Evolutionary conservation across 2,888 invertebrate genomes (phyloP), one percentile per base, ranked within the genome.

Genomic region (Acronicta leporina): DNA sequence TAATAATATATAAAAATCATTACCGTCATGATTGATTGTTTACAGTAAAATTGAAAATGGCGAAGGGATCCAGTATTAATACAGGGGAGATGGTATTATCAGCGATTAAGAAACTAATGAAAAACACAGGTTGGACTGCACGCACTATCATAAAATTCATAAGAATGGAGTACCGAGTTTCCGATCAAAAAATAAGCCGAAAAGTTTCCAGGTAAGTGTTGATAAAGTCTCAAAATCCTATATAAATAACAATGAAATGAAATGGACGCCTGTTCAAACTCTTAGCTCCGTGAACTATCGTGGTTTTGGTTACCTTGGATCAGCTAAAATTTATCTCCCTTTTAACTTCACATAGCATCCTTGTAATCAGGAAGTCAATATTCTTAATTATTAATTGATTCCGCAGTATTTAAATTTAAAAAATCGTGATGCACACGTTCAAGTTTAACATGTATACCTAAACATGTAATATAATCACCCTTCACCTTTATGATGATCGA

Each of bases 81-180:
- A 86, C 85, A 5, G 84, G 87, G 4, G 83, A 87, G 67, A 75
- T 90, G 10, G 89, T 90, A 10, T 49, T 90, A 49, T 77, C 86
- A 6, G 88, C 90, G 3, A 76, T 91, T n/a, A 87, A 85, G 58
- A 90, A 88, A 66, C 64, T 91, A 14, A 88, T 78, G 79, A 85
- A 73, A 58, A 90, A 90, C 59, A 90, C 91, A 0, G 89, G 88
- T 5, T 91, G 90, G 91, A 87, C 89, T 0, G 55, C 88, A 2
- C 80, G 89, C 11, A 89, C 90, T 4, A 91, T 91, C 13, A 82
- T 86, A 5, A 91, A 91, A 75, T 90, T 88, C 52, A 86, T 91
- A n/a, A 88, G 80, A 74, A 67, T 83, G 65, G 89, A 91, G 65
- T 89, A 87, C 55, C 66, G 65, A 35, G 54, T 90, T 14, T 2